A percentile compares a stretch with the other conserved stretches of the same genome.
Evolutionary conservation across 1,140 invertebrate species (phyloP).

Genomic region (Drosophila lini): DNA sequence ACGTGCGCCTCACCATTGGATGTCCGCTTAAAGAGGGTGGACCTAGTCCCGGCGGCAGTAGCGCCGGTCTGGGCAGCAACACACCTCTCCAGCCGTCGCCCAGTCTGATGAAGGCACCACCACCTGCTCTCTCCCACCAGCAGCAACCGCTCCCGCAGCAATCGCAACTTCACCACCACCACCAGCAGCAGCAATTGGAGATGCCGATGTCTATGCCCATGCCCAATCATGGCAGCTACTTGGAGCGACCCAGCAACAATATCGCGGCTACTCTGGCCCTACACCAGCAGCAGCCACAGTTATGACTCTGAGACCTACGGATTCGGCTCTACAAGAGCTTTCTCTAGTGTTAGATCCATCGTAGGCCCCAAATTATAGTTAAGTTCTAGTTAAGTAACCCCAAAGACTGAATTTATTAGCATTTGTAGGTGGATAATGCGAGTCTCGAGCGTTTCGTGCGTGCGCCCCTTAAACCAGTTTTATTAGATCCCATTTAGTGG

Average conservation of each 20-base stretch:
- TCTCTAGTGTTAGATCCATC: slow-evolving; percentile 55
- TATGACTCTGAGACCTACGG: slow-evolving; percentile 84
- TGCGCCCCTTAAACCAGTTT: slow-evolving; percentile 28
- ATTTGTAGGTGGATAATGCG: slow-evolving; percentile 46
- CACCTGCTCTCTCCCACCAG: slow-evolving; percentile 31
- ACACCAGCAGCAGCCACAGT: slow-evolving; percentile 77
- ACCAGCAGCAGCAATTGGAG: slow-evolving; percentile 51
- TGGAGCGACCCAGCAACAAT: slow-evolving; percentile 67
- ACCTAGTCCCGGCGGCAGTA: slow-evolving; percentile 67
- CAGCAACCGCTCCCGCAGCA: slow-evolving; percentile 36
- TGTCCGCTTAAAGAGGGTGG: slow-evolving; percentile 87
- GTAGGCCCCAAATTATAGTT: slow-evolving; percentile 32
- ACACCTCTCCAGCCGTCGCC: slow-evolving; percentile 63
- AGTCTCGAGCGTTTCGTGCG: slow-evolving; percentile 42
- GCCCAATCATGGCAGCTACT: slow-evolving; percentile 38
- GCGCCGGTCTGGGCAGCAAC: slow-evolving; percentile 57
- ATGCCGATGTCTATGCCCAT: slow-evolving; percentile 66
- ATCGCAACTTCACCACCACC: slow-evolving; percentile 34
- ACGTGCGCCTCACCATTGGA: slow-evolving; percentile 95
- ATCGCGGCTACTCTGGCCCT: slow-evolving; percentile 66
- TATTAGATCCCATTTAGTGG: slow-evolving; percentile 1
- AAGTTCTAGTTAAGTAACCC: slow-evolving; percentile 59
- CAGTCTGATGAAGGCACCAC: slow-evolving; percentile 49
- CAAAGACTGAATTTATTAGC: slow-evolving; percentile 78
- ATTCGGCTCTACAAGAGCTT: slow-evolving; percentile 84